Base-by-base conservation (phyloP, 2,113 vertebrate genomes). In the Anarrhichthys ocellatus region DNA sequence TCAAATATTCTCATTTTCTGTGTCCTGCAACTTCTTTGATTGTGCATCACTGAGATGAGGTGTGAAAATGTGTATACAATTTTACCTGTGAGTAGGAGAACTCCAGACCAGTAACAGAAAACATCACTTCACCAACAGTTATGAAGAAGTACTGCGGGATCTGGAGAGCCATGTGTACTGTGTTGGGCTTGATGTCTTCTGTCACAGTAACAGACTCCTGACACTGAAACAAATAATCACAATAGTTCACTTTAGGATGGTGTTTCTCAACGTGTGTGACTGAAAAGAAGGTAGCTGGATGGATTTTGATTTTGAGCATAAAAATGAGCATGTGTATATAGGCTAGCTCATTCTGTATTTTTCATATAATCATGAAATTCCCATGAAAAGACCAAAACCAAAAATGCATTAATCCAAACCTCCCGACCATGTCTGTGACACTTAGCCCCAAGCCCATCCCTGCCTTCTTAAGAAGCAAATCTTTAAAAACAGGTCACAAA, bases 41-140 rank as follows among this genome's bases (percentile, higher is more conserved):
- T 20, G 9, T 34, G 6, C 7, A 77, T 1, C 13, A 18, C 2
- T 62, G 36, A n/a, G 73, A 58, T 48, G 18, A 66, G n/a, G 42
- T 40, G 38, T 14, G 13, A 2, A 44, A 6, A 69, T 36, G n/a
- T 44, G 22, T 14, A 2, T 15, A 15, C 15, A 69, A 10, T 56
- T 87, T 27, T 94, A 99, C 98, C 97, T 99, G 98, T 40, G 97
- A 97, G 69, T 99, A 99, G 1, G 98, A 99, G 92, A 99, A 99
- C 83, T 96, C 96, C 86, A 99, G 76, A n/a, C 98, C 98, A 1
- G 98, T 99, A 70, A 99, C 93, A 1, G 98, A 99, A 92, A 97
- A 99, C 80, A 99, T 94, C 61, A 99, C 97, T 89, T 99, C 98
- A 22, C 94, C 98, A 40, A 92, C 94, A 0, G 98, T 98, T 1